Evolutionary conservation across 2,888 invertebrate genomes (phyloP).

Genomic region (Dugesia japonica): DNA sequence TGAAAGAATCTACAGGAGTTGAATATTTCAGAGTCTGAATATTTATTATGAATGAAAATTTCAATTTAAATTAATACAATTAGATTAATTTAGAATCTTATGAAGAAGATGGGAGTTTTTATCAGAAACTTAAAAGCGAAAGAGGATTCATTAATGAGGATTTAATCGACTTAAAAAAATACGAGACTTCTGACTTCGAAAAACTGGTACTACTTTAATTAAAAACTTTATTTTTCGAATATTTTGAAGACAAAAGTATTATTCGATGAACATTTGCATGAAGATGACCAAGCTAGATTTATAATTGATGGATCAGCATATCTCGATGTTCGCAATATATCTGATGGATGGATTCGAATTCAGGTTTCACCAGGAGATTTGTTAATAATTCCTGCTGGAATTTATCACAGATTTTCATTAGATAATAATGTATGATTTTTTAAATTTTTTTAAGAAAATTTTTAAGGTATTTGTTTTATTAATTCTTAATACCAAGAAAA

Average conservation of each 20-base stretch:
- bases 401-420: conserved; percentile 84
- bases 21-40: conserved; percentile 2
- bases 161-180: background rate
- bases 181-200: background rate
- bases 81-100: conserved; percentile 2
- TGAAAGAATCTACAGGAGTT: background rate
- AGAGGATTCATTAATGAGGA: background rate
- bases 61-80: too few relatives aligned
- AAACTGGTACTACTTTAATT: background rate
- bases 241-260: conserved; percentile 59
- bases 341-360: conserved; percentile 80
- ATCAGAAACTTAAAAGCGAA: conserved; percentile 3
- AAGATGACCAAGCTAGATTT: conserved; percentile 84
- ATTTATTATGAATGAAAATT: too few relatives aligned
- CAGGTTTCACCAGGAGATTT: conserved; percentile 69
- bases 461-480: too few relatives aligned
- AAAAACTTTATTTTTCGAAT: background rate
- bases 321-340: conserved; percentile 72
- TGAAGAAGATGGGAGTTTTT: conserved; percentile 3
- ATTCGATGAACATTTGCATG: conserved; percentile 77
- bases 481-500: too few relatives aligned
- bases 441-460: too few relatives aligned
- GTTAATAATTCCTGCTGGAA: conserved; percentile 78
- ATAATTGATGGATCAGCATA: conserved; percentile 76
- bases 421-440: conserved; percentile 50